Evolutionary conservation across 2,888 invertebrate species (phyloP).

Genomic region (Metallyticus violacea): DNA sequence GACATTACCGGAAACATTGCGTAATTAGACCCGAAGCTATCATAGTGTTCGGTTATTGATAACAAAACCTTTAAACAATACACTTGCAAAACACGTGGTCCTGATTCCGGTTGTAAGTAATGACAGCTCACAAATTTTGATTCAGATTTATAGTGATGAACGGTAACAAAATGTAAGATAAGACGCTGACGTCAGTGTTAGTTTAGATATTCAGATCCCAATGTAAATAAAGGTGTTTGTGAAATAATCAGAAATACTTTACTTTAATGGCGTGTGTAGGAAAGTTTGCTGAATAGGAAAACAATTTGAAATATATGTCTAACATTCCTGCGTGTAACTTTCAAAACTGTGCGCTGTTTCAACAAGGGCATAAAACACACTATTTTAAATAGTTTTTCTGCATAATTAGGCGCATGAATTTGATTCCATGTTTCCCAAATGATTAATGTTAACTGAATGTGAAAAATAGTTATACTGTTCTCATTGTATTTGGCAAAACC

Average conservation of each 20-base stretch:
- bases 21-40: not conserved
- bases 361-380: too few relatives aligned
- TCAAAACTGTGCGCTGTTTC: too few relatives aligned
- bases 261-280: too few relatives aligned
- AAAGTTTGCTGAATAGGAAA: too few relatives aligned
- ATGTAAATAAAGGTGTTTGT: not conserved
- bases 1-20: not conserved
- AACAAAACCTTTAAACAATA: not conserved
- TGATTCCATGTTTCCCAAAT: too few relatives aligned
- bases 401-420: too few relatives aligned
- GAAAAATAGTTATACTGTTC: not conserved
- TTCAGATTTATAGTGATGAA: not conserved
- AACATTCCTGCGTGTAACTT: too few relatives aligned
- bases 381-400: too few relatives aligned
- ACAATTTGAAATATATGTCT: too few relatives aligned
- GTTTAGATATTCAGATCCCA: not conserved
- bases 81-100: not conserved
- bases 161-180: not conserved
- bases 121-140: not conserved
- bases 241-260: too few relatives aligned
- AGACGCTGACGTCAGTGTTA: not conserved
- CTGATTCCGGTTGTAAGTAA: not conserved
- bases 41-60: not conserved
- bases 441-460: not conserved
- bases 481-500: not conserved